Percentiles rank a stretch among this genome's conserved stretches.
Conservation (phyloP, 2,113 vertebrate genomes). For the Girardinichthys multiradiatus region DNA sequence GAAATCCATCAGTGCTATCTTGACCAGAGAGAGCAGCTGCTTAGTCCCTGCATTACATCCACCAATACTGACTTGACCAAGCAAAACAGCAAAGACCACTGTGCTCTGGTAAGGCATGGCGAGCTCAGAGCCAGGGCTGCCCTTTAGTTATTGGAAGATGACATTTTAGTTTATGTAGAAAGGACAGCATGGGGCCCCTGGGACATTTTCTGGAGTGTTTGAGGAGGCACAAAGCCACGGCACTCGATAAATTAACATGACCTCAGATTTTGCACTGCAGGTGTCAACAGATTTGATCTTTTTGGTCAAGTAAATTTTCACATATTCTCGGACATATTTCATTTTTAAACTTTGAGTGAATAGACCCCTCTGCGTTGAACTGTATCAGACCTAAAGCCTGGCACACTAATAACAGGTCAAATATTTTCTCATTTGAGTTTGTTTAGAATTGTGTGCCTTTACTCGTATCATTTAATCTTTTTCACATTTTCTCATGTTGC, state of each 20-base stretch:
- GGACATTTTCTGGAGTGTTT: slow-evolving; percentile 46
- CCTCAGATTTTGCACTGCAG: slow-evolving; percentile 34
- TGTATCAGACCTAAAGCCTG: slow-evolving; percentile 13
- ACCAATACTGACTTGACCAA: slow-evolving; percentile 94
- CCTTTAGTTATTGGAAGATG: slow-evolving; percentile 57
- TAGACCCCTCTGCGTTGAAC: slow-evolving; percentile 11
- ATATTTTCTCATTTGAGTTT: background rate
- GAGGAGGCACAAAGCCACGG: slow-evolving; percentile 34
- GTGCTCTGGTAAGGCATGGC: slow-evolving; percentile 87
- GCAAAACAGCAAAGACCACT: slow-evolving; percentile 96
- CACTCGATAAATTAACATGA: slow-evolving; percentile 56
- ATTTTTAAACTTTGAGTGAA: slow-evolving; percentile 19
- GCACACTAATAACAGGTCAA: background rate
- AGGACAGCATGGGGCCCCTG: slow-evolving; percentile 19
- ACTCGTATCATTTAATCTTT: too few species aligned
- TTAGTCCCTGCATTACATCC: slow-evolving; percentile 91
- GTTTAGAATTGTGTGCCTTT: slow-evolving; percentile 24
- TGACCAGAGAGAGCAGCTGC: slow-evolving; percentile 91
- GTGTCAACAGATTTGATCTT: slow-evolving; percentile 19
- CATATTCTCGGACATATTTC: background rate
- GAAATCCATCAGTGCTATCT: slow-evolving; percentile 97
- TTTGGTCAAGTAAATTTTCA: slow-evolving; percentile 19
- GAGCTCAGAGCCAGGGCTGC: slow-evolving; percentile 38
- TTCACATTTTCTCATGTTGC: too few species aligned
- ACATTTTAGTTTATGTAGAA: slow-evolving; percentile 56